Conservation (phyloP, 2,888 invertebrate genomes). For the Chloroclystis v-ata region DNA sequence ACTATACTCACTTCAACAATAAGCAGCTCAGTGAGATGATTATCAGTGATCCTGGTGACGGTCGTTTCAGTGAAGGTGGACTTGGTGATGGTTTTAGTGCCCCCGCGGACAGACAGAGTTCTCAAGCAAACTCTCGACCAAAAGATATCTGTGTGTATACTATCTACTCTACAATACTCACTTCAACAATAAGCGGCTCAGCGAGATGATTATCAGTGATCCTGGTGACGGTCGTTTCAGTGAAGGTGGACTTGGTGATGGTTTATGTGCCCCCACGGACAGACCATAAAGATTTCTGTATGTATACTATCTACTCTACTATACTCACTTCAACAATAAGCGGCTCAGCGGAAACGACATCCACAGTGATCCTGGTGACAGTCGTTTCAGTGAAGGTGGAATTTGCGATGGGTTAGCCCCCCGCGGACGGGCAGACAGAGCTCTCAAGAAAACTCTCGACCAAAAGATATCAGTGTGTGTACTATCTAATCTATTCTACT, state of each 20-base stretch:
- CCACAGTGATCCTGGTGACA: conserved; percentile 94
- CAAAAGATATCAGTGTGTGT: no score
- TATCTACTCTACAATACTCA: conserved; percentile 53
- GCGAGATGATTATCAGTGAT: conserved; percentile 94
- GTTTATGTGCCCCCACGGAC: no score
- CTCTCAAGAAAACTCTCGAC: no score
- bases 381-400: conserved; percentile 96
- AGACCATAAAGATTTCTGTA: no score
- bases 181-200: conserved; percentile 92
- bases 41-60: conserved; percentile 95
- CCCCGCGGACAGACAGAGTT: no score
- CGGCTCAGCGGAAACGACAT: conserved; percentile 91
- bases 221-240: conserved; percentile 95
- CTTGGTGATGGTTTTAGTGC: conserved; percentile 91
- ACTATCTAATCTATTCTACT: conserved; percentile 35
- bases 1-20: conserved; percentile 87
- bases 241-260: conserved; percentile 96
- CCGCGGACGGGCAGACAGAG: no score
- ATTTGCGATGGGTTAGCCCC: conserved; percentile 95
- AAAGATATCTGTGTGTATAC: no score
- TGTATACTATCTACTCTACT: no score
- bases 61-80: no score
- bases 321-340: conserved; percentile 90
- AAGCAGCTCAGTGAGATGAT: conserved; percentile 89
- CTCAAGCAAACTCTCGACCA: no score